phyloP scores from a whole-genome alignment of 2,113 vertebrate genomes.

The Falcunculus frontatus region DNA sequence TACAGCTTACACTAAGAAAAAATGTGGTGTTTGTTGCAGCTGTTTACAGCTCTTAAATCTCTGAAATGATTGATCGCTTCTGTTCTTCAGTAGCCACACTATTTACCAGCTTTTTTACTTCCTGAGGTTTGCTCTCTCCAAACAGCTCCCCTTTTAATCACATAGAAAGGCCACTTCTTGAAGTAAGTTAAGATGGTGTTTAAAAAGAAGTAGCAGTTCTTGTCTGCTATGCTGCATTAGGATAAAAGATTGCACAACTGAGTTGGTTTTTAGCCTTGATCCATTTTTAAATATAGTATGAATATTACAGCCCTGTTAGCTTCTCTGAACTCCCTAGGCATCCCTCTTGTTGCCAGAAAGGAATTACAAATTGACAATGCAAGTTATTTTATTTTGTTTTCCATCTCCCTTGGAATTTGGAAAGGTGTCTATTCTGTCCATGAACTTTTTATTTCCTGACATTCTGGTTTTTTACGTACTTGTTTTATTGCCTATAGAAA shows the following conservation, averaged over 20 bases:
- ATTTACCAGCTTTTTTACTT: not conserved
- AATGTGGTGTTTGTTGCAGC: not conserved
- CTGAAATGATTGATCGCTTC: not conserved
- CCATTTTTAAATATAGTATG: constrained; percentile 40
- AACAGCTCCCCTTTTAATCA: not conserved
- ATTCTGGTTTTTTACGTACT: not conserved
- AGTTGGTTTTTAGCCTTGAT: constrained; percentile 39
- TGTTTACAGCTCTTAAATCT: not conserved
- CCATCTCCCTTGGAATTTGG: constrained; percentile 1
- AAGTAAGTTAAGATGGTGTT: not conserved
- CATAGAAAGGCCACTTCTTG: not conserved
- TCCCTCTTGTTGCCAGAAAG: constrained; percentile 1
- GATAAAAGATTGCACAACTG: not conserved
- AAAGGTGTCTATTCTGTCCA: not conserved
- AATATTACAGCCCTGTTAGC: constrained; percentile 16
- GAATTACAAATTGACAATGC: constrained; percentile 12
- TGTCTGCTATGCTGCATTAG: not conserved
- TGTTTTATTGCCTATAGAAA: not conserved
- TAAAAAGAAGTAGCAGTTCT: not conserved
- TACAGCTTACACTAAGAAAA: not conserved
- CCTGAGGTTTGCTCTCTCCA: not conserved
- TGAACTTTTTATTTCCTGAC: not conserved
- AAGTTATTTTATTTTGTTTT: constrained; percentile 30
- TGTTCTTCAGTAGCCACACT: not conserved
- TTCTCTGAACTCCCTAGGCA: constrained; percentile 26